Conservation (phyloP, 1,140 invertebrate genomes). For the Caenorhabditis briggsae region DNA sequence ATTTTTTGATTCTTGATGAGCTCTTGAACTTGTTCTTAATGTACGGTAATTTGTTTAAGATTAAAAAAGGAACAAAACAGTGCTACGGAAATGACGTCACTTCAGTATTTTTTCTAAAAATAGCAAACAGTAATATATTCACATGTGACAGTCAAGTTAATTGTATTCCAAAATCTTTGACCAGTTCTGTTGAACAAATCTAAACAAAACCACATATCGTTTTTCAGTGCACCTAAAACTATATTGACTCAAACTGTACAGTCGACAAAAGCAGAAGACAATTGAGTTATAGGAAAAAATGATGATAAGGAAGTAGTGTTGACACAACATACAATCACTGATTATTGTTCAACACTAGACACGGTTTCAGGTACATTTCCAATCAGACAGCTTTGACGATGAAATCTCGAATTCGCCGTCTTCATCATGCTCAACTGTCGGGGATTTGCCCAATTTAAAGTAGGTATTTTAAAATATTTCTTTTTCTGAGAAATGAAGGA, state of each 20-base stretch:
- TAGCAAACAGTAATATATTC: too few species aligned
- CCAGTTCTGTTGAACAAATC: background rate
- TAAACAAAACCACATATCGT: background rate
- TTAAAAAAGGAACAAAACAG: too few species aligned
- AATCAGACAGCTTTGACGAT: constrained; percentile 42
- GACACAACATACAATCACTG: constrained; percentile 12
- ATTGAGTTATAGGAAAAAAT: constrained; percentile 37
- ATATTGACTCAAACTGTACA: constrained; percentile 25
- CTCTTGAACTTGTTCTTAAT: too few species aligned
- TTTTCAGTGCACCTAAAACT: background rate
- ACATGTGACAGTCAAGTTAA: too few species aligned
- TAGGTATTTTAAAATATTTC: background rate
- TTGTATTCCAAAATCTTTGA: background rate
- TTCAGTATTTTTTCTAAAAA: too few species aligned
- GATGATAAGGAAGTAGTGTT: constrained; percentile 14
- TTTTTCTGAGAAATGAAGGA: background rate
- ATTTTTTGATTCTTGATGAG: too few species aligned
- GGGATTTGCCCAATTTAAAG: constrained; percentile 26
- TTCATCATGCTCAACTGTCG: constrained; percentile 34
- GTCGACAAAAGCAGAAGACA: constrained; percentile 26
- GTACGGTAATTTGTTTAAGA: too few species aligned
- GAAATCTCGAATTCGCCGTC: constrained; percentile 29
- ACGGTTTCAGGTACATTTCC: constrained; percentile 24
- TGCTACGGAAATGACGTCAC: too few species aligned
- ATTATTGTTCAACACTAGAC: background rate